phyloP scores from a whole-genome alignment of 1,140 invertebrate genomes.

The Drepana arcuata region DNA sequence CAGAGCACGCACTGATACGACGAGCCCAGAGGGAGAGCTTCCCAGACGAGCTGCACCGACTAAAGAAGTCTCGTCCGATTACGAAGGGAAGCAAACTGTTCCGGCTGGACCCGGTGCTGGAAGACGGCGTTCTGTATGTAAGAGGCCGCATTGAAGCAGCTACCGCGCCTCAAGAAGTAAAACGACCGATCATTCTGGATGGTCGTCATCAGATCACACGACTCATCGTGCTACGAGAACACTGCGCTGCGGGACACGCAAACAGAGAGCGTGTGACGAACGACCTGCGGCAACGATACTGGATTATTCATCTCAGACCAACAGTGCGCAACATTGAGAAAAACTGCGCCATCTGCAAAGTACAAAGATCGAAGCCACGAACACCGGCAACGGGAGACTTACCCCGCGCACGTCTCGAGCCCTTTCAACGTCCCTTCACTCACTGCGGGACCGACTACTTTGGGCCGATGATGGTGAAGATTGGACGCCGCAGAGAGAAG shows the following conservation, averaged over 20 bases:
- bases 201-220: no score
- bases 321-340: neutral
- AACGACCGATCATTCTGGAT: no score
- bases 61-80: no score
- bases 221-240: no score
- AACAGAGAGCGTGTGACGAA: conserved; percentile 6
- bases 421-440: conserved; percentile 1
- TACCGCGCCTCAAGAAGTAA: no score
- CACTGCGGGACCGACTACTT: conserved; percentile 30
- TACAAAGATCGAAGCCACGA: neutral
- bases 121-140: no score
- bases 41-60: no score
- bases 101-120: no score
- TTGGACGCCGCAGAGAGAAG: conserved; percentile 9
- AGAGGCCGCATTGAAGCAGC: no score
- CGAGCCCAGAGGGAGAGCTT: no score
- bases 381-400: conserved; percentile 8
- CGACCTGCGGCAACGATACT: conserved; percentile 8
- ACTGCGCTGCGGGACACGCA: conserved; percentile 4
- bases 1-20: no score
- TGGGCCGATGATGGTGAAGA: conserved; percentile 17
- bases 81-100: no score
- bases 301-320: conserved; percentile 5
- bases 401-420: conserved; percentile 1
- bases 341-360: neutral